Base-by-base conservation (phyloP, 2,113 vertebrate genomes). In the Gorsachius goisagi region DNA sequence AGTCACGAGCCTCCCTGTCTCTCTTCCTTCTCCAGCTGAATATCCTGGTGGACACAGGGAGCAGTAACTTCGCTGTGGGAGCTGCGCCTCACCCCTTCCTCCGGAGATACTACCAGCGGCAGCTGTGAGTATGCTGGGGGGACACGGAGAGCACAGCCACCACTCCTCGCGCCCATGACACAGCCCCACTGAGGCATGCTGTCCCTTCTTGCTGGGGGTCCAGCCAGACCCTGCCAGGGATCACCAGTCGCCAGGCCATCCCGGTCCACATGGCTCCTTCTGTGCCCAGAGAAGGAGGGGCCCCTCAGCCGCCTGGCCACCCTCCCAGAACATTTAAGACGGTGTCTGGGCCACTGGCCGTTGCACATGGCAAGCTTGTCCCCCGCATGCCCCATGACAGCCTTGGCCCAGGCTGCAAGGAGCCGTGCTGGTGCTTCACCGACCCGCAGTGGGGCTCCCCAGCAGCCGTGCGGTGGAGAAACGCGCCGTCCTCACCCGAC, bases 31-130 rank as follows among this genome's bases (percentile, higher is more conserved):
- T 82, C 49, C 97, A 99, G 99, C 96, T 99, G 95, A 99, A 99
- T 55, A 99, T 99, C 97, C 98, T 99, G 96, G 99, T 99, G 97
- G 99, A 99, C 91, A 99, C 99, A 0, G 99, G 99, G 78, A 99
- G 99, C 98, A 99, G 99, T 89, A 99, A 99, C 97, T 99, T 99
- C 16, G 99, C 99, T 5, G 99, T 99, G n/a, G 99, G 99, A 9
- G 99, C 99, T 6, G 99, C 99, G 1, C 98, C 99, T 71, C 99
- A 99, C 93, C 99, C 99, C 11, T 99, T 99, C 95, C 98, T 99
- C 53, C 98, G 97, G 69, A 97, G 99, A 97, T 99, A 99, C 97
- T 99, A 99, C 97, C 99, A 99, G 94, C 98, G 99, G 22, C 99
- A 99, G 83, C 98, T 99, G 99, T 99, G 97, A 99, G 99, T 99